A percentile compares a stretch with the other conserved stretches of the same genome.
Evolutionary conservation across 2,113 vertebrate species (phyloP).

Genomic region (cat (Felis catus)): F.catus_Fca126_mat1.0 CM031426.1:23429501-23430000

Average conservation of each 20-base stretch:
- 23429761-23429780: neutral
- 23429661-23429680: neutral
- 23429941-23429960: neutral
- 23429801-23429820: neutral
- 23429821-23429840: neutral
- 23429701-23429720: neutral
- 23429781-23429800: neutral
- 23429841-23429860: neutral
- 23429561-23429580: neutral
- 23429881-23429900: neutral
- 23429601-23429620: neutral
- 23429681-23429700: neutral
- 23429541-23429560: neutral
- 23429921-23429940: neutral
- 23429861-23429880: neutral
- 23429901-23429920: neutral
- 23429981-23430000: neutral
- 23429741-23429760: neutral
- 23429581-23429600: neutral
- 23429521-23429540: neutral
- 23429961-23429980: neutral
- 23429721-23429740: neutral
- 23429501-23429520: neutral
- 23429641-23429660: neutral
- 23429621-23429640: neutral